Conservation (phyloP, 2,888 invertebrate genomes). For the Apamea anceps region DNA sequence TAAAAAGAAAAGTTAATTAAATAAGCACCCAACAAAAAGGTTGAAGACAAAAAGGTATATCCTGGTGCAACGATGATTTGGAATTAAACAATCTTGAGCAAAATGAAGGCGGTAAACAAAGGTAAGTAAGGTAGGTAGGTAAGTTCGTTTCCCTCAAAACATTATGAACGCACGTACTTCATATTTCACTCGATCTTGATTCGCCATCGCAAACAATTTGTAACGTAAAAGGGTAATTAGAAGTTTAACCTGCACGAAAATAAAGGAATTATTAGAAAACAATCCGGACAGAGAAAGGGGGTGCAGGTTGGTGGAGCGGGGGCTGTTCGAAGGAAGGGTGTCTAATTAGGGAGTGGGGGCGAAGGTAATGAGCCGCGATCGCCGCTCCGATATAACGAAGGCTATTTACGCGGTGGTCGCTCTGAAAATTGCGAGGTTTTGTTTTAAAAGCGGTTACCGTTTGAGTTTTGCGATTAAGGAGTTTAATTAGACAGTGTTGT, state of each 20-base stretch:
- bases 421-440: conserved; percentile 89
- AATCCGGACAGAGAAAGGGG: conserved; percentile 79
- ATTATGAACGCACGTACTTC: conserved; percentile 62
- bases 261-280: conserved; percentile 90
- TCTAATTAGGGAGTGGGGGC: conserved; percentile 87
- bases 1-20: conserved; percentile 61
- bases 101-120: conserved; percentile 32
- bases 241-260: conserved; percentile 84
- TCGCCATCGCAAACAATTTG: conserved; percentile 72
- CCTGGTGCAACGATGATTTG: conserved; percentile 51
- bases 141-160: conserved; percentile 48
- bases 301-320: conserved; percentile 63
- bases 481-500: conserved; percentile 90
- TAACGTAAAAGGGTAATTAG: conserved; percentile 81
- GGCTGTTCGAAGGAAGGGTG: conserved; percentile 78
- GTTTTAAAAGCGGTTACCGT: conserved; percentile 90
- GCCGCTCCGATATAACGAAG: conserved; percentile 89
- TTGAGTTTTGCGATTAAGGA: conserved; percentile 90
- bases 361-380: conserved; percentile 90
- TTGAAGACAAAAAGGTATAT: conserved; percentile 43
- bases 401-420: conserved; percentile 89
- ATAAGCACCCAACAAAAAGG: conserved; percentile 48
- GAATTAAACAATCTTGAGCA: conserved; percentile 38
- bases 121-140: neutral
- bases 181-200: conserved; percentile 66